phyloP scores from a whole-genome alignment of 2,797 vertebrate species.

The Sitta carolinensis region DNA sequence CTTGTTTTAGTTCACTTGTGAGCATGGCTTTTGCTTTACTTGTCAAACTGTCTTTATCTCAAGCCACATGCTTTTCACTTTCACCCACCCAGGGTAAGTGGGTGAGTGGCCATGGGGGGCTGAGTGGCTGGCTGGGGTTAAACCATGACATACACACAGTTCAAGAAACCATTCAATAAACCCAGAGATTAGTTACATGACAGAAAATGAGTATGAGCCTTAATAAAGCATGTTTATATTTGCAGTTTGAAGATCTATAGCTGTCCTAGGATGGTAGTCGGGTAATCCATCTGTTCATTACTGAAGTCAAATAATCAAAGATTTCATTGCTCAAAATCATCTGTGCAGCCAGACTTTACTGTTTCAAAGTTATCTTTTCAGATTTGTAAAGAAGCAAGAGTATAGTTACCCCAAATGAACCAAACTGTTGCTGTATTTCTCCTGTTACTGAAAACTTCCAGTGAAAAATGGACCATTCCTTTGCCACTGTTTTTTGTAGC shows the following conservation, averaged over 20 bases:
- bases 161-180: background rate
- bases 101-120: fast-evolving
- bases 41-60: background rate
- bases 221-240: background rate
- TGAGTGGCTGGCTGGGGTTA: background rate
- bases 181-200: background rate
- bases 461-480: background rate
- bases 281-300: background rate
- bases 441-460: background rate
- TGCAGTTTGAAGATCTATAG: background rate
- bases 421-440: background rate
- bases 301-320: background rate
- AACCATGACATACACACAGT: background rate
- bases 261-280: background rate
- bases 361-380: background rate
- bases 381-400: background rate
- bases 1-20: background rate
- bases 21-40: background rate
- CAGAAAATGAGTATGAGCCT: background rate
- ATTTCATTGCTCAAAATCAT: background rate
- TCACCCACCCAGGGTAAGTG: fast-evolving
- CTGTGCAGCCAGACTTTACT: background rate
- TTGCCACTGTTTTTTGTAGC: background rate
- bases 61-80: background rate
- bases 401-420: background rate